These are phyloP conservation scores for Osmerus mordax DNA, from an alignment of 2,113 vertebrate genomes.

Conservation along the genomic window DNA sequence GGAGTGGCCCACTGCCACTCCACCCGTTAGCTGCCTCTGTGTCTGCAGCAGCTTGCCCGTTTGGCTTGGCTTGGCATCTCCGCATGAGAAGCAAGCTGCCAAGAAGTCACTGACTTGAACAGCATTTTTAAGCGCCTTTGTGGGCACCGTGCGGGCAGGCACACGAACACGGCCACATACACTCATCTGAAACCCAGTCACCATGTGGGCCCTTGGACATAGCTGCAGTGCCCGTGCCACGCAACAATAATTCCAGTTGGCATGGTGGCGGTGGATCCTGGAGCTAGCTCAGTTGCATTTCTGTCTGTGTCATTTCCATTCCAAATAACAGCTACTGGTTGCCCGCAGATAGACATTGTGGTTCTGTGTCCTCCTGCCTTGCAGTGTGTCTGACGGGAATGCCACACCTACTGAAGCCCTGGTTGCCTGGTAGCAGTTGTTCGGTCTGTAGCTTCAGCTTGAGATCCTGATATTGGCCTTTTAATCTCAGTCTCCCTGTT, in stretches of 20 bases:
- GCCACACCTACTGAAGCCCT: not conserved
- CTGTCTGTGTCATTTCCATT: not conserved
- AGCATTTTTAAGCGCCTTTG: not conserved
- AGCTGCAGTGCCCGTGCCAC: too few relatives aligned
- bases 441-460: too few relatives aligned
- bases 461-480: too few relatives aligned
- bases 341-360: too few relatives aligned
- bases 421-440: too few relatives aligned
- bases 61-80: not conserved
- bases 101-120: slow-evolving; percentile 3
- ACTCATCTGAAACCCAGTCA: not conserved
- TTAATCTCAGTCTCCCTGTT: too few relatives aligned
- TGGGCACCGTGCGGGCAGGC: not conserved
- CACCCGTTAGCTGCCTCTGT: slow-evolving; percentile 17
- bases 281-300: not conserved
- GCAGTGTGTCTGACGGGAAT: not conserved
- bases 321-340: not conserved
- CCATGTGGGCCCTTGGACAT: too few relatives aligned
- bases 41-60: not conserved
- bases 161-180: not conserved
- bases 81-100: not conserved
- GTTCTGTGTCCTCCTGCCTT: not conserved
- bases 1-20: too few relatives aligned
- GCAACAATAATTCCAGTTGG: too few relatives aligned
- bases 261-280: too few relatives aligned